These are phyloP conservation scores for Oreochromis aureus DNA, from an alignment of 2,113 vertebrate genomes.

Conservation along the genomic window DNA sequence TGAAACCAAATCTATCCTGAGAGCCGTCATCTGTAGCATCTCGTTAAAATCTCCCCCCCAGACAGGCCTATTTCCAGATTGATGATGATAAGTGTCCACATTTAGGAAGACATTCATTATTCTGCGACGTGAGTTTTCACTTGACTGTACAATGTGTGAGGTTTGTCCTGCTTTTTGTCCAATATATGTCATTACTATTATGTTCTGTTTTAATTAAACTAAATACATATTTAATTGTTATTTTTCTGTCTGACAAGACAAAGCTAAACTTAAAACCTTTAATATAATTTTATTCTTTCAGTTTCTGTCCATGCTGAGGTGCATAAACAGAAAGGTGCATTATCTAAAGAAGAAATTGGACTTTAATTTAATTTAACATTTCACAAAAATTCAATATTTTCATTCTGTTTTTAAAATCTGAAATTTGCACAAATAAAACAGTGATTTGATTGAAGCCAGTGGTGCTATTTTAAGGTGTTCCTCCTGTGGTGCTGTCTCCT, in stretches of 20 bases:
- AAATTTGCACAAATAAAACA: neutral
- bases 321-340: neutral
- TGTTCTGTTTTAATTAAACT: neutral
- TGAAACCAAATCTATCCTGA: constrained; percentile 12
- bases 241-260: neutral
- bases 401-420: neutral
- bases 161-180: neutral
- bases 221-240: neutral
- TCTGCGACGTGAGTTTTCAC: neutral
- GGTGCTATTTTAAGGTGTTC: neutral
- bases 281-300: neutral
- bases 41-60: neutral
- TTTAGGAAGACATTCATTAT: neutral
- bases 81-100: neutral
- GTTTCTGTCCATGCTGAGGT: neutral
- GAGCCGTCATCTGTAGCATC: constrained; percentile 5
- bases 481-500: neutral
- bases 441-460: neutral
- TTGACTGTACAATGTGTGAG: neutral
- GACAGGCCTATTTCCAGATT: neutral
- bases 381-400: neutral
- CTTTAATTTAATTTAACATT: neutral
- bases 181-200: neutral
- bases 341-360: neutral
- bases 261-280: neutral